Evolutionary conservation across 2,113 vertebrate species (phyloP), one percentile per base, ranked within the genome.

Genomic region (Thomomys bottae): DNA sequence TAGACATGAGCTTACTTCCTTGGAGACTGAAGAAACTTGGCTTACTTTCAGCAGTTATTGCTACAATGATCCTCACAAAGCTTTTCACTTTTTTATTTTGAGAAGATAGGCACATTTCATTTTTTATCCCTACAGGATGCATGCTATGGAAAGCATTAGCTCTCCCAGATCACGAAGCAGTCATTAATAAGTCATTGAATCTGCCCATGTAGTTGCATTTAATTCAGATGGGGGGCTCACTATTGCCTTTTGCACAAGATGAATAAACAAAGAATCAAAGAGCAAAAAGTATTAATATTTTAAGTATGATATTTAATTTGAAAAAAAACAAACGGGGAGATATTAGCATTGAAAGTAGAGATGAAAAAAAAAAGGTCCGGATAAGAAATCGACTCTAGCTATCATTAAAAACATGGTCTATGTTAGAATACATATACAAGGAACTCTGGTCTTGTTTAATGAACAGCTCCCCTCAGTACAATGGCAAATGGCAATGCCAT

Each of bases 201-300:
- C 36, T 94, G 64, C 40, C 73, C 71, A n/a, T 59, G 82, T 34
- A 63, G 90, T 63, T 71, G 67, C 83, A 84, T 78, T 93, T 92
- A 59, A 85, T 94, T 86, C 64, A 80, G 76, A 95, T 72, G 54
- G 71, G 84, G 67, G 40, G 14, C 63, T 89, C 26, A 18, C 59
- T 82, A 57, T 88, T 80, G 73, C 1, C 7, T 80, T 94, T 94
- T 96, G 76, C 79, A 88, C 79, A 94, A 88, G 77, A 88, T 79
- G 64, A 95, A 94, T 94, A 95, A 96, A 94, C 92, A 96, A 94
- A 89, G 80, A 91, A 86, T 93, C 87, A 90, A 90, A 96, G 78
- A 94, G 78, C 73, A 84, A 75, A 42, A 26, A 4, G 7, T 87
- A 92, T 97, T 95, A 96, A 96, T 96, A 96, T 94, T 94, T 95